phyloP scores from a whole-genome alignment of 1,140 invertebrate species.

The Drosophila ironensis region DNA sequence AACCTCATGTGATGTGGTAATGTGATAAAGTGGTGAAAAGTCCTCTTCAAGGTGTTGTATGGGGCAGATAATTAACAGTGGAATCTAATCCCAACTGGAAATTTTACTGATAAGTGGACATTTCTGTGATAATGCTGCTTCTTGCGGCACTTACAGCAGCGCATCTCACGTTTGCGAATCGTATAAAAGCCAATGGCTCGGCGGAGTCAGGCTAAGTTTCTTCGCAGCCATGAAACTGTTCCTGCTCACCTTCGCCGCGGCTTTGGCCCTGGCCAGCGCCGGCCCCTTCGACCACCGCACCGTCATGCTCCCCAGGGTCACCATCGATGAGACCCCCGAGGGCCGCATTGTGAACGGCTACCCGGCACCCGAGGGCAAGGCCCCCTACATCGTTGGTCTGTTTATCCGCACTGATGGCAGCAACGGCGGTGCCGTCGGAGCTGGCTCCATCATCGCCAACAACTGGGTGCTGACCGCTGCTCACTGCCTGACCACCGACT shows the following conservation, averaged over 20 bases:
- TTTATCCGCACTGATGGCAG: conserved; percentile 61
- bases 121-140: too few relatives aligned
- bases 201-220: conserved; percentile 7
- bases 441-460: conserved; percentile 84
- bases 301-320: not conserved
- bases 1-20: too few relatives aligned
- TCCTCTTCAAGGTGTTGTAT: too few relatives aligned
- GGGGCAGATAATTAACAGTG: too few relatives aligned
- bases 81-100: too few relatives aligned
- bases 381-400: conserved; percentile 83
- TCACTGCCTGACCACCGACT: conserved; percentile 82
- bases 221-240: too few relatives aligned
- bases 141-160: too few relatives aligned
- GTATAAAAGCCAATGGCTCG: not conserved
- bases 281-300: too few relatives aligned
- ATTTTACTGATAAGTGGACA: too few relatives aligned
- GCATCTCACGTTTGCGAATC: not conserved
- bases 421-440: conserved; percentile 78
- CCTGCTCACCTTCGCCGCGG: conserved; percentile 21
- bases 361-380: conserved; percentile 75
- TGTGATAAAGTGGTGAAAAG: too few relatives aligned
- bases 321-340: not conserved
- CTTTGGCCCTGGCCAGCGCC: conserved; percentile 4
- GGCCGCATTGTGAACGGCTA: conserved; percentile 55
- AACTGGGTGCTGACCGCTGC: conserved; percentile 85